phyloP scores from a whole-genome alignment of 1,140 invertebrate species.

The Eumeta japonica region DNA sequence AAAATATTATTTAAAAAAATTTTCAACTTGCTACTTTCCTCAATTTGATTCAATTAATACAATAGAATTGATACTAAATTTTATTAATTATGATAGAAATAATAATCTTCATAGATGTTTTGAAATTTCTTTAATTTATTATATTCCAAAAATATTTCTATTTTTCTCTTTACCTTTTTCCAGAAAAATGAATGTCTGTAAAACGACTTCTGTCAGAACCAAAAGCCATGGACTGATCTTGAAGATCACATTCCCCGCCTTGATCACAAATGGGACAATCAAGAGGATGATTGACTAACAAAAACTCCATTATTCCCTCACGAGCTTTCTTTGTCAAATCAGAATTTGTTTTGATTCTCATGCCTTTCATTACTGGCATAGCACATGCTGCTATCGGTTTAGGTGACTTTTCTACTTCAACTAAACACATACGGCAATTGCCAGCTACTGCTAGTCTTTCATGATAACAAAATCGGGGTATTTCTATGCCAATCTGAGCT shows the following conservation, averaged over 20 bases:
- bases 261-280: slow-evolving; percentile 99
- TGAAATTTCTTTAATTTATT: too few species aligned
- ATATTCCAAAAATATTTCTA: too few species aligned
- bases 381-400: slow-evolving; percentile 99
- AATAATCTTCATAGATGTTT: too few species aligned
- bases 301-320: slow-evolving; percentile 99
- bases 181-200: slow-evolving; percentile 88
- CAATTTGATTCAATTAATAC: too few species aligned
- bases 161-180: slow-evolving; percentile 86
- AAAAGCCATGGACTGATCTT: slow-evolving; percentile 99
- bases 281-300: slow-evolving; percentile 96
- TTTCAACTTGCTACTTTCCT: too few species aligned
- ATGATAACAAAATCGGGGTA: slow-evolving; percentile 99
- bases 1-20: too few species aligned
- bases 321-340: slow-evolving; percentile 86
- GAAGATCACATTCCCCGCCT: slow-evolving; percentile 98
- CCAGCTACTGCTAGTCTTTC: slow-evolving; percentile 97
- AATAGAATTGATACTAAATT: too few species aligned
- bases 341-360: slow-evolving; percentile 95
- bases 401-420: slow-evolving; percentile 94
- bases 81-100: too few species aligned
- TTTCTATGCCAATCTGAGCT: slow-evolving; percentile 93
- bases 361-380: slow-evolving; percentile 99
- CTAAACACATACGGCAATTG: slow-evolving; percentile 98
- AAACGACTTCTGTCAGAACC: slow-evolving; percentile 94